These are phyloP conservation scores for Drosophila ustulata DNA, from an alignment of 2,888 invertebrate species.

Conservation along the genomic window DNA sequence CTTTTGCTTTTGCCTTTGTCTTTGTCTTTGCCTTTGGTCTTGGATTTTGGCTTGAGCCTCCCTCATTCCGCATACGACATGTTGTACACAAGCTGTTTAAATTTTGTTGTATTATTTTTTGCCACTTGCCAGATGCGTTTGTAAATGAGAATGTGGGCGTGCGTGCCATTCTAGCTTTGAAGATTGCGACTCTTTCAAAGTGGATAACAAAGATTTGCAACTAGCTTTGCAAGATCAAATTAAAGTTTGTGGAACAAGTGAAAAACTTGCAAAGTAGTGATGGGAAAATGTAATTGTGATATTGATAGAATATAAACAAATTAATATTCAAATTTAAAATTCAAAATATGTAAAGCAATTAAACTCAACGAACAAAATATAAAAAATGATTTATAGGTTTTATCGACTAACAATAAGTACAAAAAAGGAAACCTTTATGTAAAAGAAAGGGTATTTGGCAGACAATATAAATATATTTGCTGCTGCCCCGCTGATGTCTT, in stretches of 20 bases:
- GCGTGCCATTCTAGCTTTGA: constrained; percentile 41
- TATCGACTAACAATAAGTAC: no score
- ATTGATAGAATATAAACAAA: not conserved
- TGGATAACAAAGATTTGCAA: constrained; percentile 10
- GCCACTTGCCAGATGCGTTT: constrained; percentile 57
- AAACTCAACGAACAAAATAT: no score
- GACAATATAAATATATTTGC: not conserved
- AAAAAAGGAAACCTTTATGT: no score
- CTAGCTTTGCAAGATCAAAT: constrained; percentile 2
- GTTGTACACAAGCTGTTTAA: constrained; percentile 56
- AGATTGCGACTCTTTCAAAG: constrained; percentile 41
- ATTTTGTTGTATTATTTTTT: constrained; percentile 24
- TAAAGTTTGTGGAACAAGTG: no score
- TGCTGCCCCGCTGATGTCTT: not conserved
- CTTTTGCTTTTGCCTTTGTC: not conserved
- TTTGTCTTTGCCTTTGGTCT: constrained; percentile 4
- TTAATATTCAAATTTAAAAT: no score
- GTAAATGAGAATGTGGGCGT: constrained; percentile 29
- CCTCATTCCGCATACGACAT: constrained; percentile 54
- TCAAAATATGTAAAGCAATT: no score
- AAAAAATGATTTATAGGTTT: no score
- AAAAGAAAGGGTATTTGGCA: not conserved
- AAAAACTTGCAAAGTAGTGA: no score
- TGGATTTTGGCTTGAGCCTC: not conserved
- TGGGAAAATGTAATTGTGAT: not conserved